phyloP scores from a whole-genome alignment of 92 coral and sea anemone genomes.

The Zoanthus solanderi region DNA sequence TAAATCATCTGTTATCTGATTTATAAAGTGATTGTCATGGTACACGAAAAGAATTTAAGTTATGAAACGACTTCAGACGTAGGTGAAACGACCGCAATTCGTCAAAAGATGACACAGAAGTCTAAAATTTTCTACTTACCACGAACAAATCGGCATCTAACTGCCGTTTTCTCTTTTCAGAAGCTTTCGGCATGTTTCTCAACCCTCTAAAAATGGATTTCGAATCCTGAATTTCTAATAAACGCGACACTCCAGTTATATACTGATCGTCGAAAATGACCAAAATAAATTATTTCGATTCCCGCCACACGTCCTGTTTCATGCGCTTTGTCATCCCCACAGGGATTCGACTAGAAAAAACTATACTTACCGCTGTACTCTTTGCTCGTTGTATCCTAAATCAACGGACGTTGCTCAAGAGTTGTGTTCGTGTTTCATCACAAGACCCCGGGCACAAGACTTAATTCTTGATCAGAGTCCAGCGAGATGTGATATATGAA shows the following conservation, averaged over 20 bases:
- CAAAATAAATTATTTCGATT: too few relatives aligned
- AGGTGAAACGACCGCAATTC: too few relatives aligned
- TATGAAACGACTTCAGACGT: too few relatives aligned
- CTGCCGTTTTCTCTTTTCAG: constrained; percentile 63
- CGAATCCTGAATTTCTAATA: background rate
- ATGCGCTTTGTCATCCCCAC: too few relatives aligned
- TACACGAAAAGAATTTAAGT: too few relatives aligned
- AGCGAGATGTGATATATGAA: background rate
- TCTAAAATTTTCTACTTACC: too few relatives aligned
- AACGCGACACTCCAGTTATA: too few relatives aligned
- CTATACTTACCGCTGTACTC: background rate
- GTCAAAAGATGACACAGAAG: too few relatives aligned
- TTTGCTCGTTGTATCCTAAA: background rate
- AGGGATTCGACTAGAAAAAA: background rate
- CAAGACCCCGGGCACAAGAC: background rate
- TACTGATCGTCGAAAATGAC: too few relatives aligned
- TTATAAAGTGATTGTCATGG: too few relatives aligned
- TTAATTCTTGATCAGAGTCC: background rate
- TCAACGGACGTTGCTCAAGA: background rate
- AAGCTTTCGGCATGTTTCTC: constrained; percentile 80
- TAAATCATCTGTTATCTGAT: too few relatives aligned
- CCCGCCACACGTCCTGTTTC: too few relatives aligned
- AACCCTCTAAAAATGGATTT: background rate
- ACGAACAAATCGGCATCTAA: constrained; percentile 26
- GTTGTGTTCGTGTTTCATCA: background rate